Conservation (phyloP, 2,113 vertebrate genomes). For the Puffinus mauretanicus region DNA sequence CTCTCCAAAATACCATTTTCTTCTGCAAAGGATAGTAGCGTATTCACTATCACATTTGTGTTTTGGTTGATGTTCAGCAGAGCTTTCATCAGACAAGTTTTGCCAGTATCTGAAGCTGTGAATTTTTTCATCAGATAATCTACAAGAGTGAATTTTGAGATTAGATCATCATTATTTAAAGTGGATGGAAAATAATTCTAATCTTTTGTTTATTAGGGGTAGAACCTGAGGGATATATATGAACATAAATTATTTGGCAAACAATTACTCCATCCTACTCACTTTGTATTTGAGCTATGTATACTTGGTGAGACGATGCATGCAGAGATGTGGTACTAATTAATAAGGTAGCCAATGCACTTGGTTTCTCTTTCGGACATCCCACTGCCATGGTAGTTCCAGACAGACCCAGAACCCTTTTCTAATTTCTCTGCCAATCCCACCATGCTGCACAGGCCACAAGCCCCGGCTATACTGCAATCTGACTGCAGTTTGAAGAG, state of each 20-base stretch:
- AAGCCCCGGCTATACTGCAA: background rate
- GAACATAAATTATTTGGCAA: background rate
- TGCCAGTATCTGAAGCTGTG: conserved; percentile 76
- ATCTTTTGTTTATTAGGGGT: background rate
- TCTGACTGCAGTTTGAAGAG: background rate
- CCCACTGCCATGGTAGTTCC: background rate
- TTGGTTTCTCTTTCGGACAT: background rate
- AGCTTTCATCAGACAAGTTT: conserved; percentile 84
- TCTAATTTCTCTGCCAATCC: background rate
- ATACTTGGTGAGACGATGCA: background rate
- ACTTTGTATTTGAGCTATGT: background rate
- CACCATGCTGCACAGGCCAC: background rate
- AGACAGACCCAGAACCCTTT: background rate
- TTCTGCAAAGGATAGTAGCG: conserved; percentile 73
- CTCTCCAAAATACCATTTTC: conserved; percentile 73
- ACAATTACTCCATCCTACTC: background rate
- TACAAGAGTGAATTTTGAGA: conserved; percentile 17
- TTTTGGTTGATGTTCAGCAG: conserved; percentile 79
- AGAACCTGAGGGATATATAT: background rate
- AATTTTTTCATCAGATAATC: conserved; percentile 81
- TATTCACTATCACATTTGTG: conserved; percentile 68
- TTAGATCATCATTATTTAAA: background rate
- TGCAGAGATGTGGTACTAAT: background rate
- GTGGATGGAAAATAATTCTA: background rate
- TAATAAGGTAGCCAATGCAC: background rate